Conservation (phyloP, 2,797 vertebrate genomes). For the Lerista edwardsae region DNA sequence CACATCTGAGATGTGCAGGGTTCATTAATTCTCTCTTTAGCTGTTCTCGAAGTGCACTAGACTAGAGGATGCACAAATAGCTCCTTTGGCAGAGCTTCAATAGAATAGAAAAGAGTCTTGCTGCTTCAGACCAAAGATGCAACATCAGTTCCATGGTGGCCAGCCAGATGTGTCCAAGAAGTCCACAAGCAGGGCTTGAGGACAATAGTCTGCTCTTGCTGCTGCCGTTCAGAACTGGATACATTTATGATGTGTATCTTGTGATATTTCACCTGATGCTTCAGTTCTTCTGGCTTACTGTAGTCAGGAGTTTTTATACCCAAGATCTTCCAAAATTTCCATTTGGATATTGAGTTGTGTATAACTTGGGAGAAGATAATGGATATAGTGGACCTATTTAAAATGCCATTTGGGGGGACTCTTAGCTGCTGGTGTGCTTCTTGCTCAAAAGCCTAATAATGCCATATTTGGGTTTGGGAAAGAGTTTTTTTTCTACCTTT, state of each 20-base stretch:
- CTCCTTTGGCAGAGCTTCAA: not conserved
- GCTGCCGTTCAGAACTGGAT: not conserved
- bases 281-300: not conserved
- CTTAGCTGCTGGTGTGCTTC: not conserved
- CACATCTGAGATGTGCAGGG: not conserved
- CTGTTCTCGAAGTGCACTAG: not conserved
- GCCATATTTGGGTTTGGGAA: slow-evolving; percentile 17
- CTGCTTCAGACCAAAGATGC: no score
- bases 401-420: not conserved
- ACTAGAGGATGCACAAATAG: not conserved
- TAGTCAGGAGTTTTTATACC: not conserved
- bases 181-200: not conserved
- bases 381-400: not conserved
- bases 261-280: not conserved
- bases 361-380: not conserved
- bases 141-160: no score
- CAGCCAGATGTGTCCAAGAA: not conserved
- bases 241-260: not conserved
- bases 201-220: not conserved
- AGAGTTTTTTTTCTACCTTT: not conserved
- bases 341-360: no score
- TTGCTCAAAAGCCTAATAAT: not conserved
- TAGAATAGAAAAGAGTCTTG: not conserved
- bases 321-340: no score
- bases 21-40: not conserved